Percentiles rank a stretch among this genome's conserved stretches.
Evolutionary conservation across 1,140 invertebrate species (phyloP).

Genomic region (Lasioglossum albipes): DNA sequence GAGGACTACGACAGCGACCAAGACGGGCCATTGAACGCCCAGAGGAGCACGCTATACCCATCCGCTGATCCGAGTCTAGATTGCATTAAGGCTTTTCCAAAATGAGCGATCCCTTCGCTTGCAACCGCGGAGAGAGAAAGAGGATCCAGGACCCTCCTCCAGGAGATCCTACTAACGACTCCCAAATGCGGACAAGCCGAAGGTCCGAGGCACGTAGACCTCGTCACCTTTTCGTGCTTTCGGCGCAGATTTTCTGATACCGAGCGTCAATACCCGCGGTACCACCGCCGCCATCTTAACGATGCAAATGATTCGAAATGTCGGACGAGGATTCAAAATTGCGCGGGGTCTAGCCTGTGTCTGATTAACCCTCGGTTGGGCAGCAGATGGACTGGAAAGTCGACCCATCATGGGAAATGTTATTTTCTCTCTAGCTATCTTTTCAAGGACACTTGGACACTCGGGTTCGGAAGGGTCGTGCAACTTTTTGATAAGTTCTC

Average conservation of each 20-base stretch:
- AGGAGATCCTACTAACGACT: conserved; percentile 51
- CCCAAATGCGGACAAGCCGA: conserved; percentile 58
- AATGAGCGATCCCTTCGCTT: conserved; percentile 59
- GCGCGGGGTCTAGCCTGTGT: neutral
- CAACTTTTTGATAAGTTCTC: no score
- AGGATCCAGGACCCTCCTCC: conserved; percentile 4
- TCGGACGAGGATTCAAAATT: conserved; percentile 9
- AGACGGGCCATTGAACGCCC: conserved; percentile 54
- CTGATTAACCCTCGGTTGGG: neutral
- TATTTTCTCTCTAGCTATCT: neutral
- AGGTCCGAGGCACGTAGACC: conserved; percentile 43
- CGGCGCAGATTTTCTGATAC: conserved; percentile 43
- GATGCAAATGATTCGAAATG: conserved; percentile 36
- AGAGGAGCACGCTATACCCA: conserved; percentile 49
- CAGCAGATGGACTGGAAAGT: neutral
- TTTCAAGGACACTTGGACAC: no score
- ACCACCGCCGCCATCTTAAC: conserved; percentile 42
- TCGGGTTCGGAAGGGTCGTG: no score
- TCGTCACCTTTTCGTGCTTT: conserved; percentile 49
- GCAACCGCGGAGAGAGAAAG: conserved; percentile 5
- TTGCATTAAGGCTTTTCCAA: conserved; percentile 69
- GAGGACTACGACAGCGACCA: conserved; percentile 26
- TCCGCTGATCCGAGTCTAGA: conserved; percentile 63
- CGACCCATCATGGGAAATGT: neutral
- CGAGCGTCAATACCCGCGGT: conserved; percentile 15